Base-by-base conservation (phyloP, 2,797 vertebrate genomes). In the Balearica regulorum region DNA sequence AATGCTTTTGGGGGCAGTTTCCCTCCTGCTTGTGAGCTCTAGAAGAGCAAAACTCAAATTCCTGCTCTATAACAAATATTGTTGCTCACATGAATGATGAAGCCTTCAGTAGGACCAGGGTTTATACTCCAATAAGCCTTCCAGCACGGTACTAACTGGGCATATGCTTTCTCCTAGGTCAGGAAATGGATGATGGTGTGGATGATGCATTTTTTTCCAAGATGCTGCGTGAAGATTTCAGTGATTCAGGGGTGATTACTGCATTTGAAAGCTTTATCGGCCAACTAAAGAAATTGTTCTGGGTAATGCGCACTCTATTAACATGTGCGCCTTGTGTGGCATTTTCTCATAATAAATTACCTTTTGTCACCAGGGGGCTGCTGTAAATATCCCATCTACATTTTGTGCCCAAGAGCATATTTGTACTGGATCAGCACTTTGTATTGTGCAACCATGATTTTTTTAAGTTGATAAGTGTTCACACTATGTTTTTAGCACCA, bases 181-280 rank as follows among this genome's bases (percentile, higher is more conserved):
- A 83, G 76, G 31, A 89, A 68, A 71, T 86, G 46, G 69, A 83
- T 21, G 28, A 48, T 8, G 58, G 7, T 20, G 29, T 61, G 25
- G 73, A 95, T 51, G 87, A 97, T 24, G 90, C 51, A 1, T 31
- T 95, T 49, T 70, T 94, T 53, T 62, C 96, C 31, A 94, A 97
- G 60, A 80, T 31, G 5, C 3, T n/a, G 6, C 91, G 37, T 11
- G 96, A 97, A 97, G 94, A 97, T 11, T 33, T 83, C 14, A 75
- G 46, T 15, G 91, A 84, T 33, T 89, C 97, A 29, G 97, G 97
- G 54, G 75, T 98, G 46, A 89, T 97, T 75, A 44, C 95, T 54
- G 97, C 98, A 8, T 98, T 99, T 95, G 98, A 98, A 89, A 97
- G 43, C 66, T 98, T 99, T 95, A 98, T 95, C 44, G 33, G 37